A percentile compares a stretch with the other conserved stretches of the same genome.
Conservation (phyloP, 2,888 invertebrate species). For the Drosophila recens region DNA sequence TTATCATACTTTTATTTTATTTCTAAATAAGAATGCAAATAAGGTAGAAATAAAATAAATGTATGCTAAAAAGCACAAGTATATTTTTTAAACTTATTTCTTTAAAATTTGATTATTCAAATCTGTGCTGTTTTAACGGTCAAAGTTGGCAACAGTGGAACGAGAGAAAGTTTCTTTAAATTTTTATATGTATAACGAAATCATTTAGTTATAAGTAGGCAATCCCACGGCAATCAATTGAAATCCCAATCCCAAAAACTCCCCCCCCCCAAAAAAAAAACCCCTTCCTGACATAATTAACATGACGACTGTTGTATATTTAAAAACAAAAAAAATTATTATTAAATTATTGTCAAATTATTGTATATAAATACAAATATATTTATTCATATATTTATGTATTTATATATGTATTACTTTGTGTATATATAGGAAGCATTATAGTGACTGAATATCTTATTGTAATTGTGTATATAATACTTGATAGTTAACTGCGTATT, state of each 20-base stretch:
- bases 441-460: conserved; percentile 80
- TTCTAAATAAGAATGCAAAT: no score
- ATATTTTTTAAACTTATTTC: no score
- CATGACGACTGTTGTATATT: conserved; percentile 72
- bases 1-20: no score
- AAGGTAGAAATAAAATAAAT: no score
- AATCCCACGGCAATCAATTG: conserved; percentile 55
- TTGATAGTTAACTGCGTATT: conserved; percentile 77
- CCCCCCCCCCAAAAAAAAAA: background rate
- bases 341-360: conserved; percentile 37
- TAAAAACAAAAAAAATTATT: conserved; percentile 13
- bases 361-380: conserved; percentile 42
- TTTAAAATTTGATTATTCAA: no score
- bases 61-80: no score
- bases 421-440: conserved; percentile 80
- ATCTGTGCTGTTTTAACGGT: no score
- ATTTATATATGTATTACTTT: conserved; percentile 44
- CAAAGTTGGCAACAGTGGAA: no score
- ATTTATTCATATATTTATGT: conserved; percentile 31
- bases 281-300: conserved; percentile 30
- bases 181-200: conserved; percentile 52
- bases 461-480: conserved; percentile 82
- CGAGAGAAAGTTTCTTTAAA: conserved; percentile 24
- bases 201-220: conserved; percentile 71
- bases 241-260: conserved; percentile 24